Percentiles rank a stretch among this genome's conserved stretches.
Conservation (phyloP, 2,888 invertebrate genomes). For the Noctua pronuba region DNA sequence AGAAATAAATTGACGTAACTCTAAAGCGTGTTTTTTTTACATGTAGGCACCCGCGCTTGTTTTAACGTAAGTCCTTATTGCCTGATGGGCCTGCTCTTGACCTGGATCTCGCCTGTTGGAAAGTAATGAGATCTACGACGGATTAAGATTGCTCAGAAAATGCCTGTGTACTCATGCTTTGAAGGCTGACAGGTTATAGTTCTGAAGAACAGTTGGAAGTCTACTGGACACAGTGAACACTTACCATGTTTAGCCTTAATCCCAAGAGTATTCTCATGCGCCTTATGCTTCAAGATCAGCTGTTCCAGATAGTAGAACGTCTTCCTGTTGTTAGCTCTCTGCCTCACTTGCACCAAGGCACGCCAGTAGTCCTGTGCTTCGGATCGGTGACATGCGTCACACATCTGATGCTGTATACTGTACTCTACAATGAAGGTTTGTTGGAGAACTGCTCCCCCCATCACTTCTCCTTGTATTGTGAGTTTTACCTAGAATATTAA, state of each 20-base stretch:
- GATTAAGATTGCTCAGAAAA: background rate
- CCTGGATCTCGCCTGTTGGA: background rate
- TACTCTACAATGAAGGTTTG: constrained; percentile 99
- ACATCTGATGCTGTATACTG: constrained; percentile 97
- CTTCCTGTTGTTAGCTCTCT: constrained; percentile 97
- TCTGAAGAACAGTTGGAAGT: background rate
- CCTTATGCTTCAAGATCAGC: constrained; percentile 98
- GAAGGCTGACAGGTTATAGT: background rate
- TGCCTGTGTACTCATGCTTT: background rate
- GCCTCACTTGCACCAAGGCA: constrained; percentile 96
- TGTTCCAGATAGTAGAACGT: constrained; percentile 99
- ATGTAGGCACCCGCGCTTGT: background rate
- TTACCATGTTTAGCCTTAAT: constrained; percentile 95
- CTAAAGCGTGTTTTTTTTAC: no score
- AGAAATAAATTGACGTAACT: no score
- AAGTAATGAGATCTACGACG: background rate
- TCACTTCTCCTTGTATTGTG: constrained; percentile 98
- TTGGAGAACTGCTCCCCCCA: constrained; percentile 97
- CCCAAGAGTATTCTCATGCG: constrained; percentile 96
- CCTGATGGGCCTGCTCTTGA: background rate
- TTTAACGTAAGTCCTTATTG: background rate
- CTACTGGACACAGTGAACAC: constrained; percentile 44
- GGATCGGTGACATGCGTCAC: constrained; percentile 98
- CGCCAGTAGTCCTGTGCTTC: constrained; percentile 99
- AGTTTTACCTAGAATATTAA: constrained; percentile 92